Evolutionary conservation across 2,797 vertebrate species (phyloP).

Genomic region (Phoebastria nigripes): DNA sequence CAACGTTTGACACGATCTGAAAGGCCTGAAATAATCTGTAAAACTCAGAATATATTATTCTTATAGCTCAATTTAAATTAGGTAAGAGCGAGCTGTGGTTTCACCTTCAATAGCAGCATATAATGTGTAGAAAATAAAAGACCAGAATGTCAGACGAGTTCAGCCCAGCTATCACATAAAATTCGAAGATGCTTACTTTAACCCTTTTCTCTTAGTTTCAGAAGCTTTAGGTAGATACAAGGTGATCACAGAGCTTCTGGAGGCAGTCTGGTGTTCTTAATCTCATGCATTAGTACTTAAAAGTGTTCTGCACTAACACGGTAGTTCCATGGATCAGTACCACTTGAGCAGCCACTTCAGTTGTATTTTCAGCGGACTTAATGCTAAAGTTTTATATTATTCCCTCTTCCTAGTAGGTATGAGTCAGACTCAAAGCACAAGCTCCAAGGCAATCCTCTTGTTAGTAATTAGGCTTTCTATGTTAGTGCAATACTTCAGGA

Average conservation of each 20-base stretch:
- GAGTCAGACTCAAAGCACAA: not conserved
- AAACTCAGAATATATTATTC: not conserved
- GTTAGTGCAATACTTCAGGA: conserved; percentile 53
- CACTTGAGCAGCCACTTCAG: not conserved
- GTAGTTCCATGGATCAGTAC: not conserved
- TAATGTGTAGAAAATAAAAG: not conserved
- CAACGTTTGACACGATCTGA: not conserved
- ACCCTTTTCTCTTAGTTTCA: not conserved
- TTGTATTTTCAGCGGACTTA: not conserved
- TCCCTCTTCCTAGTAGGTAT: not conserved
- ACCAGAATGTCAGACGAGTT: not conserved
- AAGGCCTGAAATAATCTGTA: not conserved
- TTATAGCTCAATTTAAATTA: not conserved
- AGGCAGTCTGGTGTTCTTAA: not conserved
- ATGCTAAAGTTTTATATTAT: not conserved
- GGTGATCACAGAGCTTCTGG: not conserved
- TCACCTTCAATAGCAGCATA: conserved; percentile 50
- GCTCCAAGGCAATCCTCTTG: conserved; percentile 17
- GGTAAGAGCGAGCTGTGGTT: not conserved
- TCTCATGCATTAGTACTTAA: not conserved
- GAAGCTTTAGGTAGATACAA: not conserved
- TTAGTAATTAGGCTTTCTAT: conserved; percentile 56
- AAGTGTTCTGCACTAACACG: not conserved
- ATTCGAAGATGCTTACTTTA: not conserved
- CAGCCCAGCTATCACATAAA: not conserved